phyloP scores from a whole-genome alignment of 2,113 vertebrate genomes.

The Thamnaconus septentrionalis region DNA sequence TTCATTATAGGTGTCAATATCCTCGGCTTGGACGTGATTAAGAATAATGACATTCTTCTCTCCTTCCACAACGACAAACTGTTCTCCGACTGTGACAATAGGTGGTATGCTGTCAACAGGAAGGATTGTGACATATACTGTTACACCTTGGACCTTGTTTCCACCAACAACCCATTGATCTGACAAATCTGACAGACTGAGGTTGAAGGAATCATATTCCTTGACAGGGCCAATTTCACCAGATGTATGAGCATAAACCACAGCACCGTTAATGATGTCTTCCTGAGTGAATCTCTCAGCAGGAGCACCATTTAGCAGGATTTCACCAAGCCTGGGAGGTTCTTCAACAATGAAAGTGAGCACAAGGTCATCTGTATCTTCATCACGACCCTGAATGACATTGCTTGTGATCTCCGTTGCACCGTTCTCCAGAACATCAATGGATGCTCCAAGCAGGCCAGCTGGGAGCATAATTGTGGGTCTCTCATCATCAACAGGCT shows the following conservation, averaged over 20 bases:
- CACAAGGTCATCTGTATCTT: conserved; percentile 87
- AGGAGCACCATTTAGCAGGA: conserved; percentile 84
- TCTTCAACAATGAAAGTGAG: conserved; percentile 90
- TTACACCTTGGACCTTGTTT: conserved; percentile 82
- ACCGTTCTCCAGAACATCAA: conserved; percentile 90
- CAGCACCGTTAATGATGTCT: conserved; percentile 87
- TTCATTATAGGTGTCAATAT: conserved; percentile 84
- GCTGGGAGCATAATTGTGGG: conserved; percentile 77
- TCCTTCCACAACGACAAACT: conserved; percentile 79
- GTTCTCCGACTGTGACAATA: conserved; percentile 68
- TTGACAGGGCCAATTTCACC: conserved; percentile 89
- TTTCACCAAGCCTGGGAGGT: conserved; percentile 82
- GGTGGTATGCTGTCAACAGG: conserved; percentile 88
- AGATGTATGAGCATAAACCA: conserved; percentile 87
- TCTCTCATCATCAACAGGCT: conserved; percentile 81
- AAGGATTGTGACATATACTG: conserved; percentile 88
- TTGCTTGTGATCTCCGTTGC: conserved; percentile 87
- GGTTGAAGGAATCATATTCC: conserved; percentile 85
- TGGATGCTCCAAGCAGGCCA: conserved; percentile 85
- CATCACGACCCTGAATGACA: conserved; percentile 86
- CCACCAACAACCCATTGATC: conserved; percentile 90
- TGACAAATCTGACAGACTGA: conserved; percentile 88
- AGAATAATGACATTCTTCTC: conserved; percentile 80
- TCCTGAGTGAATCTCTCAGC: conserved; percentile 88
- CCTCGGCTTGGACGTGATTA: conserved; percentile 80